Base-by-base conservation (phyloP, 1,140 invertebrate species). In the Campoletis sonorensis region DNA sequence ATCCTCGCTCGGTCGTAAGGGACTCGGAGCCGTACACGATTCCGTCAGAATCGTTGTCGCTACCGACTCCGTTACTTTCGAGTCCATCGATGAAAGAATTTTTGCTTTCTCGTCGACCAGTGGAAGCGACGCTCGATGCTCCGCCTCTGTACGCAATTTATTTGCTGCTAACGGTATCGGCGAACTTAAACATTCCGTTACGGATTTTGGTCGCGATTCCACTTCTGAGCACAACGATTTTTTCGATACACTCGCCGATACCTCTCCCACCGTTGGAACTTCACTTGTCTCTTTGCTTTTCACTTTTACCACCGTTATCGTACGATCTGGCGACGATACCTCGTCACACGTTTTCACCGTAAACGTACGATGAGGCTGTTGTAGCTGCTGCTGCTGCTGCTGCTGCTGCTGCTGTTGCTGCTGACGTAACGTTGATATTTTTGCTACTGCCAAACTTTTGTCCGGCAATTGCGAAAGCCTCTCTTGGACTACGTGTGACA, bases 21-120 rank as follows among this genome's bases (percentile, higher is more conserved):
- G 93, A 51, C 94, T 91, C 0, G 94, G 93, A 71, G 94, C 94
- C 1, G 93, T 94, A 0, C 92, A 92, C 5, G 93, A 92, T 84
- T 94, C 93, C 0, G 92, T 93, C 5, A 94, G 89, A 51, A 93
- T 92, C n/a, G 90, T 94, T 0, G 93, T 93, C 1, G 88, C 71
- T 0, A 82, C 83, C 0, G 80, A 58, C 77, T 83, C 83, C 75
- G 79, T n/a, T 87, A 83, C 79, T 83, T 86, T 67, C 85, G 82
- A 26, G 76, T 84, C 78, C 37, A 85, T 72, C 67, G 88, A 84
- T 58, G 58, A 82, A 64, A 84, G 86, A 67, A 77, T 81, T 81
- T 85, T 85, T 79, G 81, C 81, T 76, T 82, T 75, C 18, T 45
- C 37, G 0, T 45, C 40, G 11, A 45, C 40, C 3, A 45, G 40